phyloP scores from a whole-genome alignment of 2,113 vertebrate genomes.

The Platichthys stellatus region DNA sequence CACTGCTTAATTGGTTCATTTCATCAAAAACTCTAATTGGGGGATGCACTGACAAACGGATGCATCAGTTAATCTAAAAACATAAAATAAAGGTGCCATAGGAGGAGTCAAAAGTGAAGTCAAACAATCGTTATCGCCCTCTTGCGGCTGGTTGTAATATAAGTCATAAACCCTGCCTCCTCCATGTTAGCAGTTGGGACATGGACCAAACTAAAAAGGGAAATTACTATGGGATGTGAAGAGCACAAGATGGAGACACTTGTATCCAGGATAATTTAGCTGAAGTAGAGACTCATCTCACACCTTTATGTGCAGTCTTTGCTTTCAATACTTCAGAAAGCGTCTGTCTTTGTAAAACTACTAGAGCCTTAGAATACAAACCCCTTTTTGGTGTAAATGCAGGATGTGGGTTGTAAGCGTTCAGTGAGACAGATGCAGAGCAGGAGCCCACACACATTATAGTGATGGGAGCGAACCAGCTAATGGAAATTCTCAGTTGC shows the following conservation, averaged over 20 bases:
- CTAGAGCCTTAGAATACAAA: constrained; percentile 16
- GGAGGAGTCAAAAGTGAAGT: not conserved
- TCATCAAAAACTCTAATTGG: constrained; percentile 76
- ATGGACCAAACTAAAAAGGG: no score
- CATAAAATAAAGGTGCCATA: constrained; percentile 13
- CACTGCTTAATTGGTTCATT: constrained; percentile 75
- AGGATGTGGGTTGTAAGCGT: constrained; percentile 31
- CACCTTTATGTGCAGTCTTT: not conserved
- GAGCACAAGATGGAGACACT: no score
- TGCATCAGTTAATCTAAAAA: constrained; percentile 23
- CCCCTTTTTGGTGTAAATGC: constrained; percentile 5
- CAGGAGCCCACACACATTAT: constrained; percentile 41
- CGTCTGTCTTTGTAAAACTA: constrained; percentile 23
- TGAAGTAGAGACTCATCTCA: no score
- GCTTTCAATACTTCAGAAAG: not conserved
- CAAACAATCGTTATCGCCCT: no score
- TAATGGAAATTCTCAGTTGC: constrained; percentile 28
- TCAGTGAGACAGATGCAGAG: constrained; percentile 3
- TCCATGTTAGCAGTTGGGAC: no score
- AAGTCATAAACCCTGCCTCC: no score
- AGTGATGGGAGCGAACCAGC: constrained; percentile 20
- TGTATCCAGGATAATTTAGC: no score
- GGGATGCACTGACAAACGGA: constrained; percentile 66
- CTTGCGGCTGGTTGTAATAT: no score
- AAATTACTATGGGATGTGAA: no score